Base-by-base conservation (phyloP, 2,888 invertebrate genomes). In the Perizoma flavofasciatum region DNA sequence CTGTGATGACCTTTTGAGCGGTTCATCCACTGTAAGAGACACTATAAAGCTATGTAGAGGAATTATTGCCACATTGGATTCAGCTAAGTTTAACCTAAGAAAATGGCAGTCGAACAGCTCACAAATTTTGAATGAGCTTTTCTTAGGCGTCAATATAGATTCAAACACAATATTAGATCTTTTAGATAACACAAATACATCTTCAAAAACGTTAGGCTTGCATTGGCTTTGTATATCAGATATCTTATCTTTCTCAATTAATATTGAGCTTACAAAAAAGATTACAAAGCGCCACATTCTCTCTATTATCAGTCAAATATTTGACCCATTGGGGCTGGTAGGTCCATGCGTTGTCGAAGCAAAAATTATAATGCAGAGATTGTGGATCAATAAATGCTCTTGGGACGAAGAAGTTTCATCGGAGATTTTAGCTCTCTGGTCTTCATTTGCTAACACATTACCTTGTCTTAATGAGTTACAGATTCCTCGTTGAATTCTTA, bases 371-470 rank as follows among this genome's bases (percentile, higher is more conserved):
- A 45, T 68, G 53, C 68, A 68, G 39, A 56, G 44, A n/a, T 44
- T 66, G 8, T 66, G 68, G 66, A 22, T 59, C 8, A 7, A 40
- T 7, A 63, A 66, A 40, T 45, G 10, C 8, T 37, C 35, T 0
- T 68, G 66, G 63, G 65, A 73, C 37, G 67, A 66, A 5, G 61
- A 56, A 44, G 61, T 74, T 5, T 50, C 73, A 6, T 1, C 40
- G 4, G 47, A 69, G 2, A 54, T 72, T n/a, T 3, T 10, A 10
- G 5, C 11, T 11, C 9, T 7, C 5, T 61, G 61, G 61, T 6
- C n/a, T 3, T 8, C n/a, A n/a, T 50, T 50, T 39, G 33, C 9
- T 5, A 49, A n/a, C n/a, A 59, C 45, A 6, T 47, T 60, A 6
- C 32, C 63, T 44, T 22, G 1, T 55, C 37, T n/a, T n/a, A n/a